phyloP scores from a whole-genome alignment of 37 sponge, comb jelly and placozoan species.

The Dysidea cf. avara region DNA sequence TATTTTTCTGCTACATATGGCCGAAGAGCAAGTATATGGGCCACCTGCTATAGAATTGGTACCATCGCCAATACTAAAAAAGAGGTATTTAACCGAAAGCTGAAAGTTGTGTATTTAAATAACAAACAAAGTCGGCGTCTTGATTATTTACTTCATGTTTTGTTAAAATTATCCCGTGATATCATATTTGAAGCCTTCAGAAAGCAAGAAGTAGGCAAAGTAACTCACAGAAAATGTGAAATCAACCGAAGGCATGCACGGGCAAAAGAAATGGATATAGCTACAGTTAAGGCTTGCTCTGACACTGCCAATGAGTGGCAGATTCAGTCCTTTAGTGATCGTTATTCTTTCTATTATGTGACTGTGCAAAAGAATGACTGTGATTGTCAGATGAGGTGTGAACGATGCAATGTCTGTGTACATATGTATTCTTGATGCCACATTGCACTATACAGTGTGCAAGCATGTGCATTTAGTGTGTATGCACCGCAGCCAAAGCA shows the following conservation, averaged over 20 bases:
- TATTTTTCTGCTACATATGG: slow-evolving; percentile 48
- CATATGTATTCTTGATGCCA: no score
- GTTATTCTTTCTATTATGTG: neutral
- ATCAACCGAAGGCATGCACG: slow-evolving; percentile 15
- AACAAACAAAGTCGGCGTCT: slow-evolving; percentile 35
- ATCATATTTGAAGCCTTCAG: slow-evolving; percentile 51
- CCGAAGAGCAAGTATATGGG: slow-evolving; percentile 42
- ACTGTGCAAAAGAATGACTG: no score
- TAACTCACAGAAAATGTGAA: slow-evolving; percentile 12
- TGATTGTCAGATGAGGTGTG: no score
- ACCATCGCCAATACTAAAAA: slow-evolving; percentile 60
- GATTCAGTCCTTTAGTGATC: neutral
- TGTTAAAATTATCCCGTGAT: slow-evolving; percentile 50
- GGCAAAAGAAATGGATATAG: no score
- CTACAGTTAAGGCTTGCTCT: no score
- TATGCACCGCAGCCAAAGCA: no score
- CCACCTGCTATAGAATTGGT: slow-evolving; percentile 39
- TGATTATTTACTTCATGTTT: slow-evolving; percentile 29
- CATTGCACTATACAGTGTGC: no score
- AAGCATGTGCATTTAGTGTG: no score
- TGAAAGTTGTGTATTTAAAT: slow-evolving; percentile 55
- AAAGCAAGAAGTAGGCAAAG: slow-evolving; percentile 52
- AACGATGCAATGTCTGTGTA: no score
- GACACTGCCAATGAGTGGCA: neutral
- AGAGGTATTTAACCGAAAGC: slow-evolving; percentile 61